Conservation (phyloP, 2,113 vertebrate genomes). For the Seriola quinqueradiata region DNA sequence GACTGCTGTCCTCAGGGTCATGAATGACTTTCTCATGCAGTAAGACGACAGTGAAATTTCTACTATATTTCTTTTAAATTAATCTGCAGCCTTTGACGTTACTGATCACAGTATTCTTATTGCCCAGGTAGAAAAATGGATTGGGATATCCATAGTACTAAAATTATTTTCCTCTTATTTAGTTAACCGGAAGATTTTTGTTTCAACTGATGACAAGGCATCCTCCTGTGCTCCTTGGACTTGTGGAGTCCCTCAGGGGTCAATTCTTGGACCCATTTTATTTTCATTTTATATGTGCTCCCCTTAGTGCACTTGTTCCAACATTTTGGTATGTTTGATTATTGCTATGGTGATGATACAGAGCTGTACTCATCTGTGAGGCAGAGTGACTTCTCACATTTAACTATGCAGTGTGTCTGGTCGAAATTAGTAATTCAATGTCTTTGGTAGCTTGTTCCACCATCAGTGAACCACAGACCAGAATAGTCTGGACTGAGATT, state of each 20-base stretch:
- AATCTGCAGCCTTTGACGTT: not conserved
- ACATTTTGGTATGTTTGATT: not conserved
- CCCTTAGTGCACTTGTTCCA: not conserved
- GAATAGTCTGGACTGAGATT: too few species aligned
- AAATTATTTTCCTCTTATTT: not conserved
- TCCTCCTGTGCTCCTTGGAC: not conserved
- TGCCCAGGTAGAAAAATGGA: not conserved
- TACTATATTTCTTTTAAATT: not conserved
- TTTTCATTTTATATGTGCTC: not conserved
- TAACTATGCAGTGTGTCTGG: too few species aligned
- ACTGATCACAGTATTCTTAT: not conserved
- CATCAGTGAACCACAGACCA: too few species aligned
- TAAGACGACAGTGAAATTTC: not conserved
- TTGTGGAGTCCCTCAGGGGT: not conserved
- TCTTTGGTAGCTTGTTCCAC: too few species aligned
- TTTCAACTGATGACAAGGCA: not conserved
- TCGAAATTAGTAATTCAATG: too few species aligned
- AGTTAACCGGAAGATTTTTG: not conserved
- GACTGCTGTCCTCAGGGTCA: not conserved
- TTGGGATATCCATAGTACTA: not conserved
- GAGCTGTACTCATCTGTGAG: not conserved
- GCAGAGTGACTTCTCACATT: not conserved
- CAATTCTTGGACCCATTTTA: not conserved
- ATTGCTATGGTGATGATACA: not conserved
- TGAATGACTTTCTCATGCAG: not conserved